Evolutionary conservation across 1,140 invertebrate species (phyloP), one percentile per base, ranked within the genome.

Genomic region (Heliconius eleuchia): DNA sequence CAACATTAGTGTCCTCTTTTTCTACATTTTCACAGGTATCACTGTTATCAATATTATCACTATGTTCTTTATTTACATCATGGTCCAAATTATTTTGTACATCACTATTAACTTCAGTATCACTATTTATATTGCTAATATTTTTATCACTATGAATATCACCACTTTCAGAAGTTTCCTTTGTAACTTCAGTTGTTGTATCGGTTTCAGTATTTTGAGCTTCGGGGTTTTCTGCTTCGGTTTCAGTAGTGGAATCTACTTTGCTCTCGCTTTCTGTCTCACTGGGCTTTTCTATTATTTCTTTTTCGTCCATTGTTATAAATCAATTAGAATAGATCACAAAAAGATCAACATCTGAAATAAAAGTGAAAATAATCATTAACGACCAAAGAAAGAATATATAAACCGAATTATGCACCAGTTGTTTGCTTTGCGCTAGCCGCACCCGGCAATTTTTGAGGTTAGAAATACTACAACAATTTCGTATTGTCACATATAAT

Each of bases 271-370:
- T 66, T 66, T 83, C 81, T n/a, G 57, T 79, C 57, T 87, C 84
- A 37, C 77, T 82, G 50, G 84, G 75, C 73, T 84, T 88, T 50
- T 91, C 90, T 57, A 84, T 73, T 37, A 87, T 83, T 71, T 91
- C 91, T 66, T 89, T 90, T 77, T 92, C 90, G 85, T 94, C 91
- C 92, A 94, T 94, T 80, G 73, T 90, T 89, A 77, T 80, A 88
- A 85, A 83, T 78, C 82, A 85, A 87, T 88, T 86, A 81, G 78
- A 87, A 77, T 77, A 66, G 76, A 78, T 73, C 16, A 73, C 27
- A 74, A 79, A 71, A 82, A 37, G n/a, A 39, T 42, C 18, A 79
- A 82, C 88, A 93, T 93, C 91, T 93, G 88, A 80, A 94, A 77
- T 90, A 71, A 75, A n/a, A 57, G 78, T 37, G 4, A 71, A 81